Conservation (phyloP, 2,888 invertebrate species). For the Zaprionus lineosus region DNA sequence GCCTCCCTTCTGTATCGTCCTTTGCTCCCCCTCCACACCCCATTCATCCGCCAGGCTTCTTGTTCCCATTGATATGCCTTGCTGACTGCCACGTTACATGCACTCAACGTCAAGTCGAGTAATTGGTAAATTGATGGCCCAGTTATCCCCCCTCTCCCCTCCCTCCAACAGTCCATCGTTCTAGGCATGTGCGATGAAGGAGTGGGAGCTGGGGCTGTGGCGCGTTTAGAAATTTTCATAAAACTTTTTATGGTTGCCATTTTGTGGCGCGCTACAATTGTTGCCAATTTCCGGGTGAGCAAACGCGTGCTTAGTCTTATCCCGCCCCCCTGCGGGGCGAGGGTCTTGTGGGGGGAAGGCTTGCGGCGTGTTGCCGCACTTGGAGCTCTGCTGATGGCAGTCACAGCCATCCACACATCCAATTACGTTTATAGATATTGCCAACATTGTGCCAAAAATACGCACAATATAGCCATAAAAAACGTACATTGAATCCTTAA, state of each 20-base stretch:
- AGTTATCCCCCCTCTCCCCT: no score
- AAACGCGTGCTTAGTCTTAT: constrained; percentile 40
- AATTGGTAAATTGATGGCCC: constrained; percentile 73
- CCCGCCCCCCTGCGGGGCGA: no score
- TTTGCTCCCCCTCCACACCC: neutral
- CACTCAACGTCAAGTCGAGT: constrained; percentile 60
- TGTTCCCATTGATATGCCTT: neutral
- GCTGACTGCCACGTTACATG: constrained; percentile 44
- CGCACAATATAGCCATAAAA: constrained; percentile 73
- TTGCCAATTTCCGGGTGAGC: constrained; percentile 69
- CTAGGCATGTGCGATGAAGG: neutral
- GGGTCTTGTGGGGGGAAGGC: constrained; percentile 20
- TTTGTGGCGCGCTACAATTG: constrained; percentile 78
- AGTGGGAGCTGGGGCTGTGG: constrained; percentile 12
- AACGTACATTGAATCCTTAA: constrained; percentile 55
- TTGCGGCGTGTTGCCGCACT: constrained; percentile 24
- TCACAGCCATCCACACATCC: constrained; percentile 65
- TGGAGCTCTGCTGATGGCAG: constrained; percentile 48
- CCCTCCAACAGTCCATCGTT: no score
- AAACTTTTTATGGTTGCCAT: constrained; percentile 78
- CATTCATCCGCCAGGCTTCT: no score
- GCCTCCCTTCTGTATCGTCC: neutral
- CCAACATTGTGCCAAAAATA: constrained; percentile 58
- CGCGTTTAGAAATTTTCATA: constrained; percentile 75
- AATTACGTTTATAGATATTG: constrained; percentile 77